Evolutionary conservation across 2,888 invertebrate species (phyloP).

Genomic region (Acrobasis consociella): DNA sequence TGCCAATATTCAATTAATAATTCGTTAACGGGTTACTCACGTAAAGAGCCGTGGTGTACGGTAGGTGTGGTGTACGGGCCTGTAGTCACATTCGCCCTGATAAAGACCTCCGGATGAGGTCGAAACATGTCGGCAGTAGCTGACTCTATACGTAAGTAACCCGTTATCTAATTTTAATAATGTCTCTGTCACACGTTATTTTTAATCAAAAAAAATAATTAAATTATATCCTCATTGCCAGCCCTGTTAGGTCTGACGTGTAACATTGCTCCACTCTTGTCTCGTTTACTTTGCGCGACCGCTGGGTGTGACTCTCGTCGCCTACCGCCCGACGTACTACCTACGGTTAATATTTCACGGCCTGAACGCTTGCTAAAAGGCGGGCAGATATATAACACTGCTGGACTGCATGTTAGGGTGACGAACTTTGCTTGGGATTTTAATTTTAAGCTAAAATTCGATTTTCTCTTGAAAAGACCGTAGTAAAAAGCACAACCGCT

Average conservation of each 20-base stretch:
- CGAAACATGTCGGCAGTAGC: too few species aligned
- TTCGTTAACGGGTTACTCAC: too few species aligned
- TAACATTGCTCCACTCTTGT: slow-evolving; percentile 22
- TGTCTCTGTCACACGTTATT: too few species aligned
- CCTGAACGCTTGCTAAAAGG: slow-evolving; percentile 11
- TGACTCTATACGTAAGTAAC: too few species aligned
- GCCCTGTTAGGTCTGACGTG: slow-evolving; percentile 9
- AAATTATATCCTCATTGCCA: not conserved
- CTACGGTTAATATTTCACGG: slow-evolving; percentile 20
- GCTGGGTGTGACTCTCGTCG: slow-evolving; percentile 20
- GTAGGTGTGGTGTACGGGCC: too few species aligned
- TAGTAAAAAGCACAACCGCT: not conserved
- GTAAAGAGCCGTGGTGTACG: too few species aligned
- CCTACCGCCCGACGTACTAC: not conserved
- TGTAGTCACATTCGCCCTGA: too few species aligned
- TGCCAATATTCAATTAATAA: too few species aligned
- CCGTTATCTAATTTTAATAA: too few species aligned
- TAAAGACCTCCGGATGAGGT: too few species aligned
- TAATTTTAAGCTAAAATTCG: not conserved
- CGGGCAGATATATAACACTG: not conserved
- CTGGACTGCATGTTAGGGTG: not conserved
- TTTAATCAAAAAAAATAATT: too few species aligned
- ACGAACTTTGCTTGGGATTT: not conserved
- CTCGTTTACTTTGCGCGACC: slow-evolving; percentile 29
- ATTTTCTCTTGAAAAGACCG: not conserved